Evolutionary conservation across 2,888 invertebrate genomes (phyloP), one percentile per base, ranked within the genome.

Genomic region (Noctua comes): DNA sequence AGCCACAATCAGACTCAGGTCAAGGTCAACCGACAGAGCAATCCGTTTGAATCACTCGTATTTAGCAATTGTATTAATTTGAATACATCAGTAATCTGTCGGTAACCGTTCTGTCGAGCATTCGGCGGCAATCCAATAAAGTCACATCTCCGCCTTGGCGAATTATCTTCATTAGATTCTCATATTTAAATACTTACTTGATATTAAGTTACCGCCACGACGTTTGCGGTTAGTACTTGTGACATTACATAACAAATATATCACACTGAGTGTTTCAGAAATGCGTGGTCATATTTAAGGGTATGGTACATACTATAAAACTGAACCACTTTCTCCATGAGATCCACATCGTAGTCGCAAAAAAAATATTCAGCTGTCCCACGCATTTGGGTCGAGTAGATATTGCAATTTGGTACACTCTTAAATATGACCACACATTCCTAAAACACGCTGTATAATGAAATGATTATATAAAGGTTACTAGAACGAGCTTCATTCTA

Each of bases 41-140:
- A 86, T 83, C 51, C 57, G 68, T 74, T 70, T 76, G 80, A 84
- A 90, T 89, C 77, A 71, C 57, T 90, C 84, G 76, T 83, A 88
- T 91, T 87, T 88, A 88, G 86, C 88, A 88, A 84, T 88, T 82
- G 84, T 84, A 88, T 86, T 88, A 88, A 90, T 91, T 91, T 89
- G 89, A 90, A 92, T 91, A 90, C 84, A 90, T 90, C 86, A 90
- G 79, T 80, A 85, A 86, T 86, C 79, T 80, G 77, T 57, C 69
- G 77, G 80, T 86, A 76, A 83, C 79, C 80, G 73, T 80, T 85
- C 76, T 36, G 82, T 82, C 73, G 70, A 87, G 79, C 59, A 21
- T 77, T 83, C 74, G 51, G 66, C 70, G 57, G 64, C 73, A 85
- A 88, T 86, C 70, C 75, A 86, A 86, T 86, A 85, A 83, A 73